Conservation (phyloP, 2,888 invertebrate genomes). For the Drosophila incognita region DNA sequence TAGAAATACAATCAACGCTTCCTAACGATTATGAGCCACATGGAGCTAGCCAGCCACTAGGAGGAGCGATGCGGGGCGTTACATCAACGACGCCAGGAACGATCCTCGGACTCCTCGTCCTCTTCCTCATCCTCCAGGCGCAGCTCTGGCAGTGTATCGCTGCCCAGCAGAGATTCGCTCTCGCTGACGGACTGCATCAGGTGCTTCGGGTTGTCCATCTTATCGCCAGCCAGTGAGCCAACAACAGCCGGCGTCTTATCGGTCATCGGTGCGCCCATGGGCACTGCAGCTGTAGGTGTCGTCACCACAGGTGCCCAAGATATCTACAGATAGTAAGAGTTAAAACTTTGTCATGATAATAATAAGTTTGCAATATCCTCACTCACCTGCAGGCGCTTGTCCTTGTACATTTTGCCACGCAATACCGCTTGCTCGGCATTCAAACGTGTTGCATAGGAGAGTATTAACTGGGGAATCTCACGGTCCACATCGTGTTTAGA, state of each 20-base stretch:
- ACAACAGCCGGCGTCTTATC: conserved; percentile 43
- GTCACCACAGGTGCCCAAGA: conserved; percentile 81
- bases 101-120: conserved; percentile 93
- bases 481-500: conserved; percentile 91
- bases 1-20: conserved; percentile 55
- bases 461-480: conserved; percentile 87
- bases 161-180: conserved; percentile 77
- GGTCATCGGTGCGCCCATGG: conserved; percentile 55
- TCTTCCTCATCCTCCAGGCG: conserved; percentile 93
- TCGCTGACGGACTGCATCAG: conserved; percentile 74
- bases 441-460: conserved; percentile 84
- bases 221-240: conserved; percentile 26
- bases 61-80: conserved; percentile 53
- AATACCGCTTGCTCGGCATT: conserved; percentile 85
- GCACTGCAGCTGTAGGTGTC: conserved; percentile 37
- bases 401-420: conserved; percentile 87
- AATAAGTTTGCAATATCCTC: neutral
- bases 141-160: conserved; percentile 87
- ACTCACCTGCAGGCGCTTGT: conserved; percentile 90
- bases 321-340: conserved; percentile 58
- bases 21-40: conserved; percentile 62
- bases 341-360: neutral
- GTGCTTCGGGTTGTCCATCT: conserved; percentile 65
- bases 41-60: conserved; percentile 49
- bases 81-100: conserved; percentile 95